Evolutionary conservation across 1,140 invertebrate species (phyloP).

Genomic region (Anastrepha obliqua): DNA sequence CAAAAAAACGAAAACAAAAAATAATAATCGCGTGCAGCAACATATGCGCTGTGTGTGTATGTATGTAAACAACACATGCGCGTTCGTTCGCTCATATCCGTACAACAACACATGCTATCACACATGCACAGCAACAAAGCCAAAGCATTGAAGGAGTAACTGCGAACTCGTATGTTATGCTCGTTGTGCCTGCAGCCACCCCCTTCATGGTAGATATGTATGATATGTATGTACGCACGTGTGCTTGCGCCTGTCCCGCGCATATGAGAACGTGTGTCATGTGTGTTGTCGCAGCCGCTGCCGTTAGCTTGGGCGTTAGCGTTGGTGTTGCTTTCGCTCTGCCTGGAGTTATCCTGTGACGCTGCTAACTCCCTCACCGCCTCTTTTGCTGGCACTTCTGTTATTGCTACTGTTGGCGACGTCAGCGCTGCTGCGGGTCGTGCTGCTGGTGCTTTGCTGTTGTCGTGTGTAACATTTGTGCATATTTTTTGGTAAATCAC

Average conservation of each 20-base stretch:
- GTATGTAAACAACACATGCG: conserved; percentile 25
- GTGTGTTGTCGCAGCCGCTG: conserved; percentile 1
- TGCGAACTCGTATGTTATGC: conserved; percentile 14
- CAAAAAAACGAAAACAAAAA: too few relatives aligned
- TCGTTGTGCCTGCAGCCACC: background rate
- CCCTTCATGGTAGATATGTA: background rate
- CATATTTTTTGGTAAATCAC: conserved; percentile 64
- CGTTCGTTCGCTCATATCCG: background rate
- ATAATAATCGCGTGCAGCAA: background rate
- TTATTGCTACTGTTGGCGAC: conserved; percentile 20
- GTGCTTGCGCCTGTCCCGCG: background rate
- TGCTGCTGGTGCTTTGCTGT: conserved; percentile 59
- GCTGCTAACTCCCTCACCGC: background rate
- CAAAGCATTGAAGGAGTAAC: conserved; percentile 19
- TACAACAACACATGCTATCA: background rate
- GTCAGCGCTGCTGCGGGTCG: conserved; percentile 55
- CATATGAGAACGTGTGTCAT: conserved; percentile 30
- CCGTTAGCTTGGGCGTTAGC: background rate
- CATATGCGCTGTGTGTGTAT: background rate
- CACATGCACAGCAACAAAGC: conserved; percentile 18
- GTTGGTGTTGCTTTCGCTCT: background rate
- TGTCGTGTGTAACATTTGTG: conserved; percentile 58
- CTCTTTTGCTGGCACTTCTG: background rate
- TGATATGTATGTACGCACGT: conserved; percentile 25
- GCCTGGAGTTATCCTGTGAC: conserved; percentile 9